Evolutionary conservation across 2,113 vertebrate genomes (phyloP).

Genomic region (Plecturocebus donacophilus): DNA sequence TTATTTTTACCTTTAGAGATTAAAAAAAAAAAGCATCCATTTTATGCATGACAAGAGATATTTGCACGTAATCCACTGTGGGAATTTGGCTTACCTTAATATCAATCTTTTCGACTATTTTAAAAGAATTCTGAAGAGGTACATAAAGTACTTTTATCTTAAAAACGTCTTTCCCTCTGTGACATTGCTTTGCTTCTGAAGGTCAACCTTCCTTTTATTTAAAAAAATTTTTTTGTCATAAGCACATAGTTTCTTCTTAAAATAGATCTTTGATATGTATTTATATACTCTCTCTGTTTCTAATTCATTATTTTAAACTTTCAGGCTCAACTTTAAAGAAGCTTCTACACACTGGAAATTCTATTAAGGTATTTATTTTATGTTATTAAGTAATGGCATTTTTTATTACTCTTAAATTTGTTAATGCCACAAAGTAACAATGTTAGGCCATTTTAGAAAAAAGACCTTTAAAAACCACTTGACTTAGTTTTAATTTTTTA

Average conservation of each 20-base stretch:
- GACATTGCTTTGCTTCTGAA: constrained; percentile 45
- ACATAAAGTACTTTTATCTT: constrained; percentile 28
- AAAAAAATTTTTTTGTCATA: neutral
- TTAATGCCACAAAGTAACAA: neutral
- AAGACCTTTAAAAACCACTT: neutral
- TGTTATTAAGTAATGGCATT: constrained; percentile 1
- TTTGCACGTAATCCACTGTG: neutral
- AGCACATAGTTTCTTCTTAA: constrained; percentile 22
- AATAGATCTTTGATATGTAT: constrained; percentile 11
- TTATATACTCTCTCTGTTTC: neutral
- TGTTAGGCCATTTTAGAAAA: neutral
- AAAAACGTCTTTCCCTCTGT: constrained; percentile 18
- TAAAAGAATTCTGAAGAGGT: constrained; percentile 41
- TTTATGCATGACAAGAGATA: constrained; percentile 26
- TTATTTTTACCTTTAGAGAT: constrained; percentile 50
- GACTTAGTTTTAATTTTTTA: neutral
- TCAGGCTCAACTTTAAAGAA: constrained; percentile 98
- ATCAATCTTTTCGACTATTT: constrained; percentile 8
- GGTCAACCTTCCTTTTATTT: neutral
- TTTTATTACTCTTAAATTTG: constrained; percentile 15
- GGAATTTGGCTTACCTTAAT: neutral
- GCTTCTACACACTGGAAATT: constrained; percentile 99
- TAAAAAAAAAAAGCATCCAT: neutral
- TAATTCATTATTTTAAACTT: constrained; percentile 72
- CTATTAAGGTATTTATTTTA: constrained; percentile 91